Evolutionary conservation across 92 coral and sea anemone species (phyloP).

Genomic region (Chrysogorgia sp.): DNA sequence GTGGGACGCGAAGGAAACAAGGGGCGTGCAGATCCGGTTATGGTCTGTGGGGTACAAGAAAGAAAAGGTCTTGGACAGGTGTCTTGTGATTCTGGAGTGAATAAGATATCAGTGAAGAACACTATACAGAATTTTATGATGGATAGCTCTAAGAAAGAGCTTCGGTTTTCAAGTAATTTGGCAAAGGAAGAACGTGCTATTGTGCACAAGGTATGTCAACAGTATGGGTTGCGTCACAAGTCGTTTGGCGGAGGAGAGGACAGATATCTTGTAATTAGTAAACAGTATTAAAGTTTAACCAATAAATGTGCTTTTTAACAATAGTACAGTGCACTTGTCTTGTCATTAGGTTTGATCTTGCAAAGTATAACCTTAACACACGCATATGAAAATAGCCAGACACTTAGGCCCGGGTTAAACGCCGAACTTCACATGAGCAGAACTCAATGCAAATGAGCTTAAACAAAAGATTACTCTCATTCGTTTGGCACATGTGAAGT

Average conservation of each 20-base stretch:
- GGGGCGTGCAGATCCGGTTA: conserved; percentile 87
- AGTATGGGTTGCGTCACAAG: conserved; percentile 71
- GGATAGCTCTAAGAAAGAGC: conserved; percentile 61
- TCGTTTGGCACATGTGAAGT: too few species aligned
- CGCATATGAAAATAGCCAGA: too few species aligned
- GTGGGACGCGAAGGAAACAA: conserved; percentile 60
- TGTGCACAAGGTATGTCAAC: conserved; percentile 68
- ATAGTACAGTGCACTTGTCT: too few species aligned
- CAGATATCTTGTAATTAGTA: conserved; percentile 82
- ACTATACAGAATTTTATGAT: conserved; percentile 65
- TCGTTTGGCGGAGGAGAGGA: conserved; percentile 75
- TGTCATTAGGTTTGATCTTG: too few species aligned
- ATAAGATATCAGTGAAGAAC: conserved; percentile 63
- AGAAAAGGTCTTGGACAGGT: conserved; percentile 77
- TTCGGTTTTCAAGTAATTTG: conserved; percentile 79
- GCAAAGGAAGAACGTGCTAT: conserved; percentile 81
- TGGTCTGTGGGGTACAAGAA: conserved; percentile 70
- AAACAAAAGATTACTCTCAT: too few species aligned
- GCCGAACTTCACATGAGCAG: too few species aligned
- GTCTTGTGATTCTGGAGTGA: conserved; percentile 41
- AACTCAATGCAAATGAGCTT: too few species aligned
- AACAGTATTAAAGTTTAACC: conserved; percentile 18
- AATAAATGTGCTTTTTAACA: not conserved
- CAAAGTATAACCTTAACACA: too few species aligned
- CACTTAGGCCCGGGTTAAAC: too few species aligned